These are phyloP conservation scores for Alcis repandata DNA, from an alignment of 2,888 invertebrate species.

Conservation along the genomic window DNA sequence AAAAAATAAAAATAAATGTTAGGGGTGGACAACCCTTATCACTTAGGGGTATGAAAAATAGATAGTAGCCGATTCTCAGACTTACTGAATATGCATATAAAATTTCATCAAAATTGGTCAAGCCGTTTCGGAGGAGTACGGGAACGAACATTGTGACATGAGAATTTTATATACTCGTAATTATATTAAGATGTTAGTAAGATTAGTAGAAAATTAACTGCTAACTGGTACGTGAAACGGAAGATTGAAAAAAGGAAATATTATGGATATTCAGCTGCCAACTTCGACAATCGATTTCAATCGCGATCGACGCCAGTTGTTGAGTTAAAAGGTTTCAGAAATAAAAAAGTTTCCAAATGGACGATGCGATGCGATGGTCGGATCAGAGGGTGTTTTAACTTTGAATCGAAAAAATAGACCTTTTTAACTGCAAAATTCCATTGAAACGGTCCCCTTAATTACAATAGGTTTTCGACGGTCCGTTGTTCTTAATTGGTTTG, in stretches of 20 bases:
- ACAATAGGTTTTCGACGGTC: conserved; percentile 24
- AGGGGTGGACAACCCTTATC: too few species aligned
- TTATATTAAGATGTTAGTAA: too few species aligned
- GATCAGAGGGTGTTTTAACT: conserved; percentile 38
- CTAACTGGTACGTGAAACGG: background rate
- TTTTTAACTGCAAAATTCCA: conserved; percentile 24
- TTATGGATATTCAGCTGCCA: conserved; percentile 6
- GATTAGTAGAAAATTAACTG: too few species aligned
- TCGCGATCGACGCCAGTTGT: conserved; percentile 18
- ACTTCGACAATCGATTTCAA: conserved; percentile 30
- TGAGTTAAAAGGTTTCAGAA: conserved; percentile 35
- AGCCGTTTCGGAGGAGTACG: too few species aligned
- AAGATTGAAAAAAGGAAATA: conserved; percentile 12
- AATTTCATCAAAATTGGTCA: too few species aligned
- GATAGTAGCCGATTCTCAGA: too few species aligned
- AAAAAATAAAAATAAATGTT: too few species aligned
- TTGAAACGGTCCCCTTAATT: conserved; percentile 30
- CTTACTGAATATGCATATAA: too few species aligned
- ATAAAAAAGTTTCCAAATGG: conserved; percentile 35
- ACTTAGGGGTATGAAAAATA: too few species aligned
- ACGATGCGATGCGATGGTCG: conserved; percentile 21
- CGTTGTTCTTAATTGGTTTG: conserved; percentile 22
- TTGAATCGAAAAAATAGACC: conserved; percentile 30
- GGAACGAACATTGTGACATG: too few species aligned
- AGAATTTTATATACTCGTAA: too few species aligned